Percentiles rank a stretch among this genome's conserved stretches.
Conservation (phyloP, 1,140 invertebrate species). For the Trichonephila clavata region DNA sequence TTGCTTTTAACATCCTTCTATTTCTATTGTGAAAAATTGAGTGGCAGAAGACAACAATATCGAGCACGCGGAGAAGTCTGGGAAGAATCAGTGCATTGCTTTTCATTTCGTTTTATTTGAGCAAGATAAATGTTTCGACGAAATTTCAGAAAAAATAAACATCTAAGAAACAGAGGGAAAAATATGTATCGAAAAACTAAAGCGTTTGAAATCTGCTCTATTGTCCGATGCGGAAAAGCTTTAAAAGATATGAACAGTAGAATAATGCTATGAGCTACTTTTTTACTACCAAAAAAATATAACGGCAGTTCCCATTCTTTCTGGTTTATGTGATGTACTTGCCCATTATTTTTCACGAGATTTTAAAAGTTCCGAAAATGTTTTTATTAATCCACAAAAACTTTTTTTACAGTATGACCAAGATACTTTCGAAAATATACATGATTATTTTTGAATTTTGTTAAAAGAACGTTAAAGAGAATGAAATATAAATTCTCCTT, state of each 20-base stretch:
- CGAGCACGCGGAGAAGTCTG: background rate
- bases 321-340: background rate
- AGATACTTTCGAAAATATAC: no score
- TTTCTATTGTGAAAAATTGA: constrained; percentile 38
- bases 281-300: background rate
- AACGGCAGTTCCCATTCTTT: background rate
- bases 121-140: background rate
- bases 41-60: constrained; percentile 5
- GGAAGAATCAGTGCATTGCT: constrained; percentile 11
- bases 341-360: background rate
- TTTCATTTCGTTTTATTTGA: constrained; percentile 23
- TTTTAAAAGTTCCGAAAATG: background rate
- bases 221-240: background rate
- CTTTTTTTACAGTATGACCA: background rate
- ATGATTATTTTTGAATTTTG: no score
- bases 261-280: background rate
- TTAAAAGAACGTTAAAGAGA: no score
- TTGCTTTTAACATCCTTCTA: constrained; percentile 33
- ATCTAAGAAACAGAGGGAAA: background rate
- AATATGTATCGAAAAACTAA: constrained; percentile 23
- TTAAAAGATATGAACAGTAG: background rate
- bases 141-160: background rate
- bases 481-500: no score
- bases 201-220: background rate
- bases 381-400: background rate